phyloP scores from a whole-genome alignment of 2,797 vertebrate genomes.

The Sylvia borin region DNA sequence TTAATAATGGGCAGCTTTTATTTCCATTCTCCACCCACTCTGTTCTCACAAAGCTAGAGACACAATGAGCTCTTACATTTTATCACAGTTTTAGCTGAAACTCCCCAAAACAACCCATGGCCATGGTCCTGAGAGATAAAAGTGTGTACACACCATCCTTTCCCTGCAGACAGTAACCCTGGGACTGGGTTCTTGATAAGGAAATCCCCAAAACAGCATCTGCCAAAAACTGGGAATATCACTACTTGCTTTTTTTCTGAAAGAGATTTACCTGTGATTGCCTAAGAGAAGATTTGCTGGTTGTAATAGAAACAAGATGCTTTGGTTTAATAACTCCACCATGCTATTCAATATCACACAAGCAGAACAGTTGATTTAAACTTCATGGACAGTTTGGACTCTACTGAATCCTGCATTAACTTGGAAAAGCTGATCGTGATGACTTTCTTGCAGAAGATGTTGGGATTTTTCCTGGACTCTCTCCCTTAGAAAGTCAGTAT shows the following conservation, averaged over 20 bases:
- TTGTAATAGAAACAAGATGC: neutral
- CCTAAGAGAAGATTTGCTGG: neutral
- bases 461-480: neutral
- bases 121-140: neutral
- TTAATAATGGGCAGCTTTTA: neutral
- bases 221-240: neutral
- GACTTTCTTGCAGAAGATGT: neutral
- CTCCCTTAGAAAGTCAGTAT: neutral
- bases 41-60: neutral
- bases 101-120: neutral
- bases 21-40: neutral
- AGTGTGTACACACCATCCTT: neutral
- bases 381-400: neutral
- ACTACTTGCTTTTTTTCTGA: neutral
- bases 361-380: neutral
- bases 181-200: neutral
- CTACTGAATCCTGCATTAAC: neutral
- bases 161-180: neutral
- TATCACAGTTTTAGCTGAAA: neutral
- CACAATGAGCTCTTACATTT: rapidly evolving
- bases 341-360: neutral
- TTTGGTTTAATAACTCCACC: neutral
- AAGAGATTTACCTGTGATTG: neutral
- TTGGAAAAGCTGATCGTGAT: neutral
- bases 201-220: neutral